Evolutionary conservation across 2,888 invertebrate genomes (phyloP).

Genomic region (Philereme vetulata): DNA sequence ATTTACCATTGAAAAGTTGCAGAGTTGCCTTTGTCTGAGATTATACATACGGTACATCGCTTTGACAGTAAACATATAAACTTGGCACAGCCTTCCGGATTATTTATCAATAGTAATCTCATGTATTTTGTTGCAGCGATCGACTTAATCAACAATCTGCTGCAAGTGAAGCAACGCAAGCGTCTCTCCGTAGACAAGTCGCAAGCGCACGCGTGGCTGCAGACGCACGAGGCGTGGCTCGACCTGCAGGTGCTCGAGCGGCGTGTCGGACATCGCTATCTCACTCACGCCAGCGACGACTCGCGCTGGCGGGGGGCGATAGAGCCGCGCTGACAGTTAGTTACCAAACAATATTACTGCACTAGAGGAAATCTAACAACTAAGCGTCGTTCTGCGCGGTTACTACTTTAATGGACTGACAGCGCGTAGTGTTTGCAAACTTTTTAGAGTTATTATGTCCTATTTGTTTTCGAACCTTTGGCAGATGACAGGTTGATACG

Average conservation of each 20-base stretch:
- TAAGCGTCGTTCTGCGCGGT: too few relatives aligned
- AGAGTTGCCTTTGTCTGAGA: too few relatives aligned
- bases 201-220: conserved; percentile 96
- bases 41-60: not conserved
- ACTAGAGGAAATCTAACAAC: too few relatives aligned
- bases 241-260: conserved; percentile 94
- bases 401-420: too few relatives aligned
- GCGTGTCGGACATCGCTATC: conserved; percentile 67
- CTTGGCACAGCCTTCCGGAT: not conserved
- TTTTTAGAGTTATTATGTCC: too few relatives aligned
- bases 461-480: too few relatives aligned
- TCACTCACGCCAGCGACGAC: conserved; percentile 74
- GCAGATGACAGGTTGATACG: too few relatives aligned
- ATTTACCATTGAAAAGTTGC: too few relatives aligned
- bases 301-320: conserved; percentile 44
- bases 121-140: conserved; percentile 88
- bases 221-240: conserved; percentile 97
- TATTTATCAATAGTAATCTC: not conserved
- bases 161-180: conserved; percentile 98
- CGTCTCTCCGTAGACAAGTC: conserved; percentile 98
- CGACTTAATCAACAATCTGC: conserved; percentile 97
- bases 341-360: too few relatives aligned
- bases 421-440: too few relatives aligned
- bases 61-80: not conserved
- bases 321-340: conserved; percentile 46